These are phyloP conservation scores for Physocephala rufipes DNA, from an alignment of 2,888 invertebrate genomes.

Conservation along the genomic window DNA sequence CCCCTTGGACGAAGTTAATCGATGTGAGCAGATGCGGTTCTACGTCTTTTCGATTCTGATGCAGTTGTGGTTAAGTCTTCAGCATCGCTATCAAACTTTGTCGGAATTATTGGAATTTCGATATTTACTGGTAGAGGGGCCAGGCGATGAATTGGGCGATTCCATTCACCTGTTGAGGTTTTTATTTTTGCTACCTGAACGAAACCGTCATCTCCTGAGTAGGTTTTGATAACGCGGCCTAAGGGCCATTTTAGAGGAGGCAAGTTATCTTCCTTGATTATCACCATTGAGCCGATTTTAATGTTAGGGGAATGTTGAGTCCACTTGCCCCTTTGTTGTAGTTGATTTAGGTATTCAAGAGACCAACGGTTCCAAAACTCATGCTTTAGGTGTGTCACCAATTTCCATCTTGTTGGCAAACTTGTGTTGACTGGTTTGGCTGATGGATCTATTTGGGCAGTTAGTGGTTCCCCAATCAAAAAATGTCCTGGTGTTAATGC, in stretches of 20 bases:
- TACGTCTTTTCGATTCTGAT: background rate
- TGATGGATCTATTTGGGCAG: background rate
- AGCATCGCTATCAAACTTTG: background rate
- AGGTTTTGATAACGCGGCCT: background rate
- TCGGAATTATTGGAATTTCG: background rate
- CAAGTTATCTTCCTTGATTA: background rate
- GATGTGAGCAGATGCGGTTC: background rate
- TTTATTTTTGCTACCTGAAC: background rate
- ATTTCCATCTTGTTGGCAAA: background rate
- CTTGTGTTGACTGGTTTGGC: background rate
- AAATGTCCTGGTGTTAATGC: background rate
- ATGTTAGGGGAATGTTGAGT: background rate
- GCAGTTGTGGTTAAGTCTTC: background rate
- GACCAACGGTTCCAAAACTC: background rate
- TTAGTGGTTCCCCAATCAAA: too few species aligned
- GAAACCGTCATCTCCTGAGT: background rate
- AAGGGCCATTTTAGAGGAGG: background rate
- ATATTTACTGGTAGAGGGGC: background rate
- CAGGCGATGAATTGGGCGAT: background rate
- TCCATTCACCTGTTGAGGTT: background rate
- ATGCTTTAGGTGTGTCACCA: background rate
- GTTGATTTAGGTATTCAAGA: background rate
- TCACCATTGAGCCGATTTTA: too few species aligned
- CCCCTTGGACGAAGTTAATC: too few species aligned
- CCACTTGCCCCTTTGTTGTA: background rate